These are phyloP conservation scores for Lepidostoma basale DNA, from an alignment of 1,140 invertebrate species.

Conservation along the genomic window DNA sequence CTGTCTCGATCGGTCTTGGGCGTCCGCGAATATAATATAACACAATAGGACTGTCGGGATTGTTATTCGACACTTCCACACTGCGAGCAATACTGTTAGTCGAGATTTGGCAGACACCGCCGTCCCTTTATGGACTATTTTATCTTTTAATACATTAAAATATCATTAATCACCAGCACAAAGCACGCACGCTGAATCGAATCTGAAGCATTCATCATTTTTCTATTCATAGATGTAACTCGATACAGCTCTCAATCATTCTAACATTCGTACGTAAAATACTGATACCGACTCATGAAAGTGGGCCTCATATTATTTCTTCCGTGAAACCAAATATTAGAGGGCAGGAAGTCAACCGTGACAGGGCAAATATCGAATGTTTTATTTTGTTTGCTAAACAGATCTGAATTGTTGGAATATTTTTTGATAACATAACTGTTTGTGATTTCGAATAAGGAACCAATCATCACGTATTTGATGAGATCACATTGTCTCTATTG, in stretches of 20 bases:
- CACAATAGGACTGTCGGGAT: too few relatives aligned
- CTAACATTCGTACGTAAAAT: neutral
- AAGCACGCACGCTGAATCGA: neutral
- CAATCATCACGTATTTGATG: slow-evolving; percentile 32
- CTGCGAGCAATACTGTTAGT: neutral
- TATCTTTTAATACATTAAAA: slow-evolving; percentile 21
- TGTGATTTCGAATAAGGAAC: slow-evolving; percentile 28
- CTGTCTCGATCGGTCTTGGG: slow-evolving; percentile 4
- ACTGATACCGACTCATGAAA: neutral
- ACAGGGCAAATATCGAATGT: slow-evolving; percentile 28
- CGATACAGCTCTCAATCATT: slow-evolving; percentile 12
- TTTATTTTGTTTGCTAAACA: slow-evolving; percentile 35
- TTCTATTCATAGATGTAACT: slow-evolving; percentile 1
- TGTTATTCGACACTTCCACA: too few relatives aligned
- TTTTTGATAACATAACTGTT: slow-evolving; percentile 35
- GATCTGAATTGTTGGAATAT: slow-evolving; percentile 22
- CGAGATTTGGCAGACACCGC: neutral
- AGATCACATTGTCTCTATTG: slow-evolving; percentile 15
- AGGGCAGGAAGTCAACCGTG: slow-evolving; percentile 20
- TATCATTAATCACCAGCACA: slow-evolving; percentile 16
- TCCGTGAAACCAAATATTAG: slow-evolving; percentile 33
- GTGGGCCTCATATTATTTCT: neutral
- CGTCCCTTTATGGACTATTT: slow-evolving; percentile 1
- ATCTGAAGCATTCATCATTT: slow-evolving; percentile 12
- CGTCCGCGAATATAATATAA: slow-evolving; percentile 14